Percentiles rank a stretch among this genome's conserved stretches.
Conservation (phyloP, 2,888 invertebrate genomes). For the Amphimallon solstitiale region DNA sequence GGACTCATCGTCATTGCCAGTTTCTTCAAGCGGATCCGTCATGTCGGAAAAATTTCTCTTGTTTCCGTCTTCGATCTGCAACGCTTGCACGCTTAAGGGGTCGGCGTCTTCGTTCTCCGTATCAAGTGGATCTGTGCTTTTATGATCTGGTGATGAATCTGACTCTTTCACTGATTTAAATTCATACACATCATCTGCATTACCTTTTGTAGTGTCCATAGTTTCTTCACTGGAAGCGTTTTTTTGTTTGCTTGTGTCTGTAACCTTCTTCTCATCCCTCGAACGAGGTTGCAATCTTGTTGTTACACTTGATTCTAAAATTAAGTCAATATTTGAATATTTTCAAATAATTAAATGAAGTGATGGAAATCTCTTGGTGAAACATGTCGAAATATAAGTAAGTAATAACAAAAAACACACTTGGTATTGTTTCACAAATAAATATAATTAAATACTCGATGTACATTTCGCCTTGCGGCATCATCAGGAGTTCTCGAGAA, state of each 20-base stretch:
- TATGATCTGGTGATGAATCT: slow-evolving; percentile 62
- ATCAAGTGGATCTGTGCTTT: slow-evolving; percentile 54
- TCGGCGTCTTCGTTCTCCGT: slow-evolving; percentile 56
- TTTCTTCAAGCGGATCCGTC: slow-evolving; percentile 66
- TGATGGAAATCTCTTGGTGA: too few species aligned
- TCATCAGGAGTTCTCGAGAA: too few species aligned
- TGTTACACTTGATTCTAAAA: slow-evolving; percentile 63
- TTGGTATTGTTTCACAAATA: too few species aligned
- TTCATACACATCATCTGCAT: slow-evolving; percentile 68
- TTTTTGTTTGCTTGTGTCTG: slow-evolving; percentile 52
- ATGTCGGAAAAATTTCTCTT: slow-evolving; percentile 67
- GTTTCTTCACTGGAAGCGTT: slow-evolving; percentile 49
- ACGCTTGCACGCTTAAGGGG: slow-evolving; percentile 45
- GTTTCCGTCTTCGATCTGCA: slow-evolving; percentile 47
- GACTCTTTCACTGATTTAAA: slow-evolving; percentile 69
- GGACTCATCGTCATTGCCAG: slow-evolving; percentile 75
- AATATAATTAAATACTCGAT: too few species aligned
- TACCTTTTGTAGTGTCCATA: slow-evolving; percentile 52
- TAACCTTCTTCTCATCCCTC: slow-evolving; percentile 69
- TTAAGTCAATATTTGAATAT: slow-evolving; percentile 6
- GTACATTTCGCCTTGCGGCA: too few species aligned
- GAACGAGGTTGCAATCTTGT: slow-evolving; percentile 62
- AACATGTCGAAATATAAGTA: too few species aligned
- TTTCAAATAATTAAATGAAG: too few species aligned
- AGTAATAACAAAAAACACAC: too few species aligned